These are phyloP conservation scores for Drosophila borborema DNA, from an alignment of 2,888 invertebrate species.

Conservation along the genomic window DNA sequence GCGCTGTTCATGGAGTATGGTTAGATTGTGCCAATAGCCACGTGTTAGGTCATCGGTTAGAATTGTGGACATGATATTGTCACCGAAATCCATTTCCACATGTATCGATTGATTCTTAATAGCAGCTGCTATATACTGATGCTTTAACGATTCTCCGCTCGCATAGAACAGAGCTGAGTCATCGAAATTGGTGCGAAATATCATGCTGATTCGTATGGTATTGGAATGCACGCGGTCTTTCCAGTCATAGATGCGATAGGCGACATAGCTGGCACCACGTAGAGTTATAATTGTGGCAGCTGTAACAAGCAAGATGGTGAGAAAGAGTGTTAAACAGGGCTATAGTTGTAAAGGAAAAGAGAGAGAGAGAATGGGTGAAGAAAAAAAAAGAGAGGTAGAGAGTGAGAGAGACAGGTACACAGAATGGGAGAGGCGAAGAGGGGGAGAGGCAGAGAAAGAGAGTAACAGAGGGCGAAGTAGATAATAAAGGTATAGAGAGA, in stretches of 20 bases:
- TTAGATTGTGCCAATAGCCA: constrained; percentile 95
- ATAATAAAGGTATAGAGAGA: neutral
- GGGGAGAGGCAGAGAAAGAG: neutral
- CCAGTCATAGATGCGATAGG: constrained; percentile 96
- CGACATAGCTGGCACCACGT: constrained; percentile 95
- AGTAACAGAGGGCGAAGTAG: too few species aligned
- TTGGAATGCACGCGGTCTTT: constrained; percentile 95
- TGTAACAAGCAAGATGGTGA: constrained; percentile 84
- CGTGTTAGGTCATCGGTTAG: constrained; percentile 90
- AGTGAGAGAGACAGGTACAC: too few species aligned
- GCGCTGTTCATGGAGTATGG: constrained; percentile 92
- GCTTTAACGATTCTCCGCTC: constrained; percentile 93
- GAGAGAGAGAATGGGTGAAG: neutral
- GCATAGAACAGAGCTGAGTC: constrained; percentile 97
- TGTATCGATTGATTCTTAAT: constrained; percentile 93
- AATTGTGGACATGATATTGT: constrained; percentile 89
- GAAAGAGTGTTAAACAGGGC: neutral
- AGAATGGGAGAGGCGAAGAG: neutral
- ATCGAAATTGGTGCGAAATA: constrained; percentile 95
- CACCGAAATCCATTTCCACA: constrained; percentile 95
- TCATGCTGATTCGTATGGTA: constrained; percentile 93
- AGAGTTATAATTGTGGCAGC: constrained; percentile 94
- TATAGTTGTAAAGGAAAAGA: neutral
- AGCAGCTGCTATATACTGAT: constrained; percentile 95
- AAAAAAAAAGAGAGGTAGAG: neutral